A percentile compares a stretch with the other conserved stretches of the same genome.
These are phyloP conservation scores for Scytalopus superciliaris DNA, from an alignment of 2,113 vertebrate species.

Conservation along the genomic window DNA sequence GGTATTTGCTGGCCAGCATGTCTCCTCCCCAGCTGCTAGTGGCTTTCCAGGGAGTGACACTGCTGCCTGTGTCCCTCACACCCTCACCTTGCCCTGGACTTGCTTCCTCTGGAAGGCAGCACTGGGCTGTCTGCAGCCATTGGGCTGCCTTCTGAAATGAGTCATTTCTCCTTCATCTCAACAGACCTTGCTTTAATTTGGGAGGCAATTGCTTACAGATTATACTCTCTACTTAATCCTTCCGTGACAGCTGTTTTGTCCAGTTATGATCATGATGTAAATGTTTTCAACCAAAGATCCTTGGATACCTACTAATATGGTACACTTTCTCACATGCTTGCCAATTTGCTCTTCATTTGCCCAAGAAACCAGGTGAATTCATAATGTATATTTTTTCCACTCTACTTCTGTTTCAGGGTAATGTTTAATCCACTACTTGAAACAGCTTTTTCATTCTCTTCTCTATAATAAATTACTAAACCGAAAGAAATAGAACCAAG, in stretches of 20 bases:
- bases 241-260: conserved; percentile 17
- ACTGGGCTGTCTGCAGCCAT: not conserved
- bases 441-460: not conserved
- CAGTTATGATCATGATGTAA: not conserved
- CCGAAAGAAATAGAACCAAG: conserved; percentile 9
- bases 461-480: conserved; percentile 7
- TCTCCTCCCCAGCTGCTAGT: not conserved
- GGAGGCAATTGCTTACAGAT: not conserved
- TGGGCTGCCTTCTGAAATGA: not conserved
- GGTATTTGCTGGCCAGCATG: not conserved
- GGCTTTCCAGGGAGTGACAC: not conserved
- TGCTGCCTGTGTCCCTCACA: not conserved
- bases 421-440: not conserved
- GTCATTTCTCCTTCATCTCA: not conserved
- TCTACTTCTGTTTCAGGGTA: not conserved
- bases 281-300: conserved; percentile 10
- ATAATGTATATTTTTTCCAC: not conserved
- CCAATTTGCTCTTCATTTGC: not conserved
- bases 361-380: not conserved
- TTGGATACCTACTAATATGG: not conserved
- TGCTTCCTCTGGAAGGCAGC: not conserved
- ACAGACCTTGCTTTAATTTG: not conserved
- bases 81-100: not conserved
- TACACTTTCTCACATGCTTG: not conserved
- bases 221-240: not conserved